Evolutionary conservation across 2,888 invertebrate species (phyloP).

Genomic region (Nymphalis polychloros): DNA sequence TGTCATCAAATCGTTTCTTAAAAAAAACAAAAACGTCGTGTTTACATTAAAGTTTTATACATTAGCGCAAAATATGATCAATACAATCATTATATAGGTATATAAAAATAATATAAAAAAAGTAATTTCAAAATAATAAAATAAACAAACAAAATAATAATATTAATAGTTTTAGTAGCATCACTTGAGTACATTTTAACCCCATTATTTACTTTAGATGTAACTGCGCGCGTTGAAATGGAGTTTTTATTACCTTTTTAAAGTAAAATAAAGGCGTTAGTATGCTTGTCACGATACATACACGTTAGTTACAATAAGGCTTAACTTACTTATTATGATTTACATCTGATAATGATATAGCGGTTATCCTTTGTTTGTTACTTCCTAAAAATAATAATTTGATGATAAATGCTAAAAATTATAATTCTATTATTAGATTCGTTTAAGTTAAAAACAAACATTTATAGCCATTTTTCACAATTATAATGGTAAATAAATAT

Average conservation of each 20-base stretch:
- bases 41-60: neutral
- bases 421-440: neutral
- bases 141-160: neutral
- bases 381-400: neutral
- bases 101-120: too few relatives aligned
- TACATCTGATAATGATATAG: conserved; percentile 22
- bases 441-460: too few relatives aligned
- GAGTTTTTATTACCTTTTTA: conserved; percentile 18
- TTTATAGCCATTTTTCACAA: too few relatives aligned
- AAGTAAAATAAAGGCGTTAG: conserved; percentile 26
- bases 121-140: too few relatives aligned
- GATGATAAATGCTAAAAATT: too few relatives aligned
- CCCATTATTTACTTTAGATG: conserved; percentile 6
- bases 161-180: neutral
- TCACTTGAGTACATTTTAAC: neutral
- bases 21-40: neutral
- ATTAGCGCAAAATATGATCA: too few relatives aligned
- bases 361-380: conserved; percentile 12
- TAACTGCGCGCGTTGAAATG: conserved; percentile 12
- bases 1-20: neutral
- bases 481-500: too few relatives aligned
- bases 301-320: conserved; percentile 16
- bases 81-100: too few relatives aligned
- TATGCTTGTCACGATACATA: conserved; percentile 28
- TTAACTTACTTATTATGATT: conserved; percentile 30